Conservation (phyloP, 2,113 vertebrate species). For the Cercopithecus mona region DNA sequence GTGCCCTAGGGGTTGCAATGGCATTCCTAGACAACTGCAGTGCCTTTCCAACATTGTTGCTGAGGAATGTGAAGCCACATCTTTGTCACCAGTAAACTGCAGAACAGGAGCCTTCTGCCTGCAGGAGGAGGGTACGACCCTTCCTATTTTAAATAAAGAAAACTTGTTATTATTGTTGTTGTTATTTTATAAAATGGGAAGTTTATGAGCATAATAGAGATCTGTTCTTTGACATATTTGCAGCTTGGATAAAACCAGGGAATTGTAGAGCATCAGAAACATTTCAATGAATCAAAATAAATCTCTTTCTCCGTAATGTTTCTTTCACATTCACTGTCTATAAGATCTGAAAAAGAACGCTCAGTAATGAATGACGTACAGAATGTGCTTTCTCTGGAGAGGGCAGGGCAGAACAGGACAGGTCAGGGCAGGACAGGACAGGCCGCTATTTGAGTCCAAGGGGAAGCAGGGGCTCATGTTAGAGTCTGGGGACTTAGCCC, state of each 20-base stretch:
- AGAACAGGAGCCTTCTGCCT: not conserved
- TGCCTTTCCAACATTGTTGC: not conserved
- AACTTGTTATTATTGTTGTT: not conserved
- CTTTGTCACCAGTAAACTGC: not conserved
- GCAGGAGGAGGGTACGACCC: not conserved
- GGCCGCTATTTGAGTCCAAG: slow-evolving; percentile 9
- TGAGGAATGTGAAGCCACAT: not conserved
- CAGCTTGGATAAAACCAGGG: not conserved
- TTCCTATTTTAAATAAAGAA: slow-evolving; percentile 25
- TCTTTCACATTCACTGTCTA: not conserved
- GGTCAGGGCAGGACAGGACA: not conserved
- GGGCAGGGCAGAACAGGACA: not conserved
- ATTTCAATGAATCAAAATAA: slow-evolving; percentile 31
- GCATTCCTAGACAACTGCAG: not conserved
- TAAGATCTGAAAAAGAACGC: slow-evolving; percentile 20
- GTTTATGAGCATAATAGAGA: not conserved
- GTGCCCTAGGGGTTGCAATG: not conserved
- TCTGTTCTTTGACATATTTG: slow-evolving; percentile 10
- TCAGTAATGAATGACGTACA: not conserved
- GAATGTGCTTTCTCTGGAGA: slow-evolving; percentile 39
- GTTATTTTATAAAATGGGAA: slow-evolving; percentile 16
- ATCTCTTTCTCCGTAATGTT: not conserved
- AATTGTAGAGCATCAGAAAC: slow-evolving; percentile 12
- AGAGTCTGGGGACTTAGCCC: not conserved
- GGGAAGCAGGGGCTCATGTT: not conserved